Evolutionary conservation across 2,797 vertebrate genomes (phyloP), one percentile per base, ranked within the genome.

Genomic region (Aulostomus chinensis): DNA sequence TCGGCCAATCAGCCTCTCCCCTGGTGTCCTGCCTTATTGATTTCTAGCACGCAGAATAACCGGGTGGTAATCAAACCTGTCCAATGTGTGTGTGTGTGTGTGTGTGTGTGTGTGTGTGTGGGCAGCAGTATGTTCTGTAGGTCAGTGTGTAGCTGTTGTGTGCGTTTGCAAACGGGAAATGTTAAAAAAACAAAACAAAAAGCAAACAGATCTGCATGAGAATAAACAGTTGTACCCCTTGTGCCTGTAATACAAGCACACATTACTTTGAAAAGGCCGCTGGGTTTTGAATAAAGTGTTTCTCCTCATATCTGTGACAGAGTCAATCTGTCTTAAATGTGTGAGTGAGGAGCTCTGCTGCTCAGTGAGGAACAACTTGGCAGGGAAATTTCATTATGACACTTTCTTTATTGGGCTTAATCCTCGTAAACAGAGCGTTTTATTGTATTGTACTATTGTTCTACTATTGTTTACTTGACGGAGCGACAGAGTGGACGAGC

Each of bases 21-120:
- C 41, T 58, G 78, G 48, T 58, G 55, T 33, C 29, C 47, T 39
- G 65, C 69, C 66, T 76, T 76, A 84, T 80, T 73, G 81, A 86
- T 82, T 78, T 65, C 50, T 38, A 49, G 55, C 58, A 12, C 54
- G 48, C 56, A 80, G 43, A 68, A 64, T 24, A 70, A 66, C 59
- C 3, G 33, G 47, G 37, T 41, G 49, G 57, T 73, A 54, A 78
- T 78, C 60, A 71, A 75, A 78, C 56, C 54, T 61, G 68, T 72
- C 52, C 46, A 25, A 29, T 54, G 54, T 53, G 60, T 25, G 4
- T 4, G 24, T 24, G 4, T 25, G 24, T 25, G 24, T 1, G 24
- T 25, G 24, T 1, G 9, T 2, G 24, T 4, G 24, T 25, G 24
- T 9, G 24, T 68, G 51, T 57, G 57, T 68, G 51, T 57, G 57